Evolutionary conservation across 2,797 vertebrate genomes (phyloP).

Genomic region (Thamnophis elegans): DNA sequence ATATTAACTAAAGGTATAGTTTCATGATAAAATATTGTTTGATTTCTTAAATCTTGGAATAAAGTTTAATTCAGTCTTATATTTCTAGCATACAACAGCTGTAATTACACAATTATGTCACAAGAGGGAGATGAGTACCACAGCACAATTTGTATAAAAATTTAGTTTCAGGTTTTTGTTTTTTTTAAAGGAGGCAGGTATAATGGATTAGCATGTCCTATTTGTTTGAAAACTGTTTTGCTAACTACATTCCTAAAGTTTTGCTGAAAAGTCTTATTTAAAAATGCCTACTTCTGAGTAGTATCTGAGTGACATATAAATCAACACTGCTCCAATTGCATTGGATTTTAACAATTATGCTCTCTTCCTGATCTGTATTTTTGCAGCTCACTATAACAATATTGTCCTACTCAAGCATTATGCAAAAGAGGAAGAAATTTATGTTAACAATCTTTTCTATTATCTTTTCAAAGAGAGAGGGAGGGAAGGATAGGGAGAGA

Average conservation of each 20-base stretch:
- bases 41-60: neutral
- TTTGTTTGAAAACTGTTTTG: neutral
- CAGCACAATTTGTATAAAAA: neutral
- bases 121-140: slow-evolving; percentile 50
- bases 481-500: too few relatives aligned
- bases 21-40: neutral
- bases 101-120: slow-evolving; percentile 8
- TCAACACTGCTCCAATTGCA: neutral
- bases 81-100: neutral
- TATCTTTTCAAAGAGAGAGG: too few relatives aligned
- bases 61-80: neutral
- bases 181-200: too few relatives aligned
- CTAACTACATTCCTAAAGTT: neutral
- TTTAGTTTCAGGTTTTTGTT: neutral
- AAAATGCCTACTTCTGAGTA: neutral
- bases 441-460: neutral
- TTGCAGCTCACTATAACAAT: neutral
- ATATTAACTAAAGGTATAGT: neutral
- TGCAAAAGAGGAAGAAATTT: neutral
- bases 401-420: neutral
- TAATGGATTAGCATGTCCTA: neutral
- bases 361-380: neutral
- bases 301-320: neutral
- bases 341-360: neutral
- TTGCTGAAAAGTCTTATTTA: neutral